Evolutionary conservation across 2,888 invertebrate species (phyloP), one percentile per base, ranked within the genome.

Genomic region (Matsumyia berberina): DNA sequence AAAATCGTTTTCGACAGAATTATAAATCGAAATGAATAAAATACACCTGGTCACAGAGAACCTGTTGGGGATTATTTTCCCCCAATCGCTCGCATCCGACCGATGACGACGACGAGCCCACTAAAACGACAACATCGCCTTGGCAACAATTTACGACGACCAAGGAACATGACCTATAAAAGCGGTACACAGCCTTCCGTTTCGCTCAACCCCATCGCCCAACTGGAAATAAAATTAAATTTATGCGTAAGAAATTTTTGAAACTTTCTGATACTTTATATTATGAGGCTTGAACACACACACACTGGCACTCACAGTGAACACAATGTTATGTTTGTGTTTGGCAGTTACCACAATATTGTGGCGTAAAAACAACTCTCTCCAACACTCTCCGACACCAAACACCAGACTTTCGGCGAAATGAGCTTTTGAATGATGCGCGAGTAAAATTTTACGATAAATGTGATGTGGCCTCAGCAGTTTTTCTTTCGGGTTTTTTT

Each of bases 1-100:
- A 79, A 73, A 83, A 78, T 83, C 72, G 79, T 78, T 83, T 55
- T 51, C 79, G 39, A 67, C 79, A 73, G 79, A 78, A 79, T 83
- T 79, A 83, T 83, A 83, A 83, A 83, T 83, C 78, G 73, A 73
- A 60, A 73, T 73, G 60, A 79, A 79, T 79, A 83, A 79, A 79
- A 78, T 74, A 64, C 83, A 83, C 83, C 83, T 83, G 83, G 55
- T 73, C 79, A 24, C 57, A 51, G 35, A 35, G 49, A 39, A 83
- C 83, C 79, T 83, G 83, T 83, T 83, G 73, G 78, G 60, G 72
- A 73, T 83, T 67, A 78, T 58, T 58, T 57, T 66, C 12, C 12
- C 11, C n/a, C 24, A 24, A 24, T 24, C 24, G 8, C 7, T 31
- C 62, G 9, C 17, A n/a, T 12, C 33, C n/a, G 3, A 33, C n/a